phyloP scores from a whole-genome alignment of 92 coral and sea anemone genomes.

The Porites evermanni region DNA sequence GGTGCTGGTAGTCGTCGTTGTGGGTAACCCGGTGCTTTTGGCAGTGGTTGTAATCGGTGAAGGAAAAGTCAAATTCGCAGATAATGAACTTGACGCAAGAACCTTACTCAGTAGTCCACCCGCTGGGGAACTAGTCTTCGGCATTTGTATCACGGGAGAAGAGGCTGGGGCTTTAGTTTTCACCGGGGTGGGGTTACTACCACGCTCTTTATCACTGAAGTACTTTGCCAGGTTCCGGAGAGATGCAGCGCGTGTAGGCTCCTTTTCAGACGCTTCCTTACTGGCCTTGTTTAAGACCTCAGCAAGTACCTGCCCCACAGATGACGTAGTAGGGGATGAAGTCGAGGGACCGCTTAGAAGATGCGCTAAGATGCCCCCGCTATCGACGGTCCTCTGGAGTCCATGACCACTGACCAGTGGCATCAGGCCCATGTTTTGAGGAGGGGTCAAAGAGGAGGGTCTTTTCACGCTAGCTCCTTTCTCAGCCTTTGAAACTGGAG shows the following conservation, averaged over 20 bases:
- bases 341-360: conserved; percentile 76
- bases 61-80: conserved; percentile 66
- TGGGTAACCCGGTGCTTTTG: conserved; percentile 61
- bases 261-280: conserved; percentile 72
- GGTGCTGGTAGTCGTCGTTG: conserved; percentile 68
- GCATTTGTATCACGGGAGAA: conserved; percentile 33
- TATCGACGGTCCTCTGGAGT: conserved; percentile 48
- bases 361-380: conserved; percentile 80
- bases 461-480: conserved; percentile 7
- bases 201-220: conserved; percentile 88
- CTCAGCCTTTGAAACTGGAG: conserved; percentile 6
- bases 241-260: conserved; percentile 83
- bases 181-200: conserved; percentile 27
- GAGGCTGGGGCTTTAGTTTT: conserved; percentile 32
- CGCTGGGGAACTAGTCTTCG: conserved; percentile 38
- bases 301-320: conserved; percentile 87
- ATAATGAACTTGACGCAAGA: conserved; percentile 76
- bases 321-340: conserved; percentile 71
- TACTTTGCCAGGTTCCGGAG: conserved; percentile 80
- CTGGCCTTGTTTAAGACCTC: conserved; percentile 87
- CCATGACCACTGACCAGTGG: conserved; percentile 68
- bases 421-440: conserved; percentile 62
- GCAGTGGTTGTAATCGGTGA: conserved; percentile 88
- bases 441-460: conserved; percentile 47
- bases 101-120: conserved; percentile 80